Percentiles rank a stretch among this genome's conserved stretches.
Evolutionary conservation across 1,140 invertebrate genomes (phyloP).

Genomic region (Drosophila ambigua): DNA sequence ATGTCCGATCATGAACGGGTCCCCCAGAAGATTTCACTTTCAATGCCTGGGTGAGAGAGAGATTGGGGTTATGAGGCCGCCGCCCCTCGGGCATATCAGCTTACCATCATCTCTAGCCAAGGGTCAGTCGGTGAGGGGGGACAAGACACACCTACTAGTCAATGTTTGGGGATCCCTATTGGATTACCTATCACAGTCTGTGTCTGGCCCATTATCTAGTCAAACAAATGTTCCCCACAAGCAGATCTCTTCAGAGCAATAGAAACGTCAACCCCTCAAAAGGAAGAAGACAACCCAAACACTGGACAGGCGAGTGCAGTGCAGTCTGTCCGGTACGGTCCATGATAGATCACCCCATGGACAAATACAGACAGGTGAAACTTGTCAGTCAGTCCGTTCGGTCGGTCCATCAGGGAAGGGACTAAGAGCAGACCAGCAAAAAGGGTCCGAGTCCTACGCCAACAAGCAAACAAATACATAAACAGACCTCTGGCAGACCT

Average conservation of each 20-base stretch:
- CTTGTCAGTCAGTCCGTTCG: conserved; percentile 68
- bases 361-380: conserved; percentile 81
- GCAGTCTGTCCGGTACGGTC: conserved; percentile 33
- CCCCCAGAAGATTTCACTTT: conserved; percentile 68
- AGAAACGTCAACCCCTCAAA: conserved; percentile 58
- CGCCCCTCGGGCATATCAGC: conserved; percentile 45
- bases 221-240: conserved; percentile 69
- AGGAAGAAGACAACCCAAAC: conserved; percentile 24
- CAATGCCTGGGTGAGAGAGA: conserved; percentile 61
- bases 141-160: conserved; percentile 28
- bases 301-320: conserved; percentile 38
- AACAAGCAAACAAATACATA: conserved; percentile 63
- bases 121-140: conserved; percentile 46
- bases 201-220: conserved; percentile 67
- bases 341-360: conserved; percentile 79
- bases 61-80: conserved; percentile 67
- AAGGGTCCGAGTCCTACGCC: conserved; percentile 73
- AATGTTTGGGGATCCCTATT: conserved; percentile 56
- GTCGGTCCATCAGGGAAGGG: conserved; percentile 14
- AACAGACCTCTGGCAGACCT: conserved; percentile 23
- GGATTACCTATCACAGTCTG: conserved; percentile 57
- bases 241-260: conserved; percentile 59
- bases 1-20: conserved; percentile 52
- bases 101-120: conserved; percentile 48
- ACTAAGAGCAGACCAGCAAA: conserved; percentile 35